Conservation (phyloP, 2,888 invertebrate genomes). For the Tricholauxania praeusta region DNA sequence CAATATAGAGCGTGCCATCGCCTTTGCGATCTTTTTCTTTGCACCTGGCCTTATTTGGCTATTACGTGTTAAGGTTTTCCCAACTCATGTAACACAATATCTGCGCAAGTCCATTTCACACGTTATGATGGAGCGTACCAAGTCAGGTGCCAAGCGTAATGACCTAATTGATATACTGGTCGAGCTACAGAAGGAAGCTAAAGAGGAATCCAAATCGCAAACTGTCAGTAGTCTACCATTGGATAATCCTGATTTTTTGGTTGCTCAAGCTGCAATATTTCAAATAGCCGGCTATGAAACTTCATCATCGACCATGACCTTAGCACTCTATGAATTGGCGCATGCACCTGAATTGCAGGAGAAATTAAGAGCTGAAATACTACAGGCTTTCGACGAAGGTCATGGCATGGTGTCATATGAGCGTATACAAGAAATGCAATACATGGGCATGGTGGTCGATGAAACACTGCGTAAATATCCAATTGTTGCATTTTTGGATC, state of each 20-base stretch:
- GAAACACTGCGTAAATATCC: slow-evolving; percentile 64
- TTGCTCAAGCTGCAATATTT: slow-evolving; percentile 60
- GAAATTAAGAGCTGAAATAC: slow-evolving; percentile 64
- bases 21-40: slow-evolving; percentile 50
- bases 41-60: slow-evolving; percentile 50
- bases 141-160: slow-evolving; percentile 56
- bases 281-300: slow-evolving; percentile 61
- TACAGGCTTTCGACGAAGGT: slow-evolving; percentile 43
- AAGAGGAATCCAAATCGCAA: slow-evolving; percentile 22
- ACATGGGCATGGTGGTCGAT: slow-evolving; percentile 66
- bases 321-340: slow-evolving; percentile 64
- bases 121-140: slow-evolving; percentile 63
- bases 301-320: slow-evolving; percentile 63
- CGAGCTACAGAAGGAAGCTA: slow-evolving; percentile 57
- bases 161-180: slow-evolving; percentile 69
- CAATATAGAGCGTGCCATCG: slow-evolving; percentile 44
- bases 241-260: slow-evolving; percentile 48
- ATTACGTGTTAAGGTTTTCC: slow-evolving; percentile 51
- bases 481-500: slow-evolving; percentile 62
- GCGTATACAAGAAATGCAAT: slow-evolving; percentile 65
- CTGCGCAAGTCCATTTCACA: slow-evolving; percentile 60
- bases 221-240: slow-evolving; percentile 19
- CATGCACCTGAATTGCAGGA: slow-evolving; percentile 61
- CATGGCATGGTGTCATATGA: slow-evolving; percentile 66
- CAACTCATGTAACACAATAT: slow-evolving; percentile 53